Conservation (phyloP, 2,797 vertebrate species). For the Rhinichthys osculus region DNA sequence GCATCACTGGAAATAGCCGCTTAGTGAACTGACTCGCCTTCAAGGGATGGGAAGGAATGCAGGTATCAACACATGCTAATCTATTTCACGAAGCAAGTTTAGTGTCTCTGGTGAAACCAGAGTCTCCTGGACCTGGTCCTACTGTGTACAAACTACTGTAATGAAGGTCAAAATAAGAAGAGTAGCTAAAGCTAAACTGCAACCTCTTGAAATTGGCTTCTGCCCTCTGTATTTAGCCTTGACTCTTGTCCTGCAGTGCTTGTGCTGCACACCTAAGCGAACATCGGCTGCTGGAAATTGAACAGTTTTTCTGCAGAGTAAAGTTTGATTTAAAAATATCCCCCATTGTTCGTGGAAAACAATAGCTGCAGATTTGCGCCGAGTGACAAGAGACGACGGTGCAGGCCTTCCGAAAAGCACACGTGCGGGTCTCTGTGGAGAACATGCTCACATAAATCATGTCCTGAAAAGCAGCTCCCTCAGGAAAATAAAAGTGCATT, state of each 20-base stretch:
- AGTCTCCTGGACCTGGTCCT: conserved; percentile 56
- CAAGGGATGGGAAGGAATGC: not conserved
- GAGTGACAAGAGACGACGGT: conserved; percentile 14
- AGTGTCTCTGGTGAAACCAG: not conserved
- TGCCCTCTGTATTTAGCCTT: conserved; percentile 54
- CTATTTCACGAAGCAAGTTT: not conserved
- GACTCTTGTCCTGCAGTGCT: conserved; percentile 41
- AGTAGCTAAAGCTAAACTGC: conserved; percentile 59
- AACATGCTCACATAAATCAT: conserved; percentile 76
- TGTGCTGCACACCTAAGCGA: conserved; percentile 21
- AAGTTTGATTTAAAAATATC: conserved; percentile 61
- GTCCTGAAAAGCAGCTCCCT: conserved; percentile 63
- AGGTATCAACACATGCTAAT: not conserved
- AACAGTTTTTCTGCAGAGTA: conserved; percentile 32
- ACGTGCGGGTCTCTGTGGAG: conserved; percentile 60
- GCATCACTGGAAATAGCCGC: not conserved
- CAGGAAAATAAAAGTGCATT: conserved; percentile 72
- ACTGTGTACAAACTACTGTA: conserved; percentile 61
- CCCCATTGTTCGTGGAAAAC: conserved; percentile 68
- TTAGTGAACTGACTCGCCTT: not conserved
- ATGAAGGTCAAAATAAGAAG: conserved; percentile 72
- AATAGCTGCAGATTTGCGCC: conserved; percentile 62
- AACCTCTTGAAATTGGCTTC: conserved; percentile 58
- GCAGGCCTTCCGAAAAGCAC: conserved; percentile 41
- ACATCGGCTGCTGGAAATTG: conserved; percentile 27